Base-by-base conservation (phyloP, 1,140 invertebrate genomes). In the Scaptomyza hsui region DNA sequence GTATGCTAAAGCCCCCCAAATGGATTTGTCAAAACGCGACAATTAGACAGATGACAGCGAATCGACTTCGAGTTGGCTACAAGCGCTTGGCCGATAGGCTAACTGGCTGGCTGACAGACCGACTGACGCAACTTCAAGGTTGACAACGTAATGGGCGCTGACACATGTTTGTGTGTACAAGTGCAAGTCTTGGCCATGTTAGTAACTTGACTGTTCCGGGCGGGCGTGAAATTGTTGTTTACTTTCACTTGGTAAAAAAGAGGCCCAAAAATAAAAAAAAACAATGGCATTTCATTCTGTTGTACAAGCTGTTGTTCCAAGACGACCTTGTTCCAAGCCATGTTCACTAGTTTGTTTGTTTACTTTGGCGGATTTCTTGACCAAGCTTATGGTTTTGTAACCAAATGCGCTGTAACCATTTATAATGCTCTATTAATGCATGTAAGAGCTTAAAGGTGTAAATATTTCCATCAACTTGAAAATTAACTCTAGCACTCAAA, bases 11-110 rank as follows among this genome's bases (percentile, higher is more conserved):
- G 76, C 61, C 7, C n/a, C 49, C 21, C 68, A 81, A 85, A 85
- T 86, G 57, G 74, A 86, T 81, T 86, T 85, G 81, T 86, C 81
- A 85, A 86, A 68, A 74, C 61, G 65, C 79, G 81, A 86, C 81
- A 85, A 85, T 85, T 77, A 71, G 80, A 67, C 41, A 47, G 49
- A 52, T 59, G 55, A 57, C 62, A 37, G 39, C 37, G 57, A 41
- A 15, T 16, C 44, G n/a, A 37, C 16, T 47, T 57, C 32, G 32
- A 12, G 7, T 37, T n/a, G 32, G 35, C 63, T n/a, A n/a, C n/a
- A 3, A 15, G 52, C 49, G 16, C 26, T 13, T 44, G 49, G 26
- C 60, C 44, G 44, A 48, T 29, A 47, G 62, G 51, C 42, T 12
- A 37, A 37, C 32, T n/a, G 2, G 7, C 32, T 37, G 32, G n/a